A percentile compares a stretch with the other conserved stretches of the same genome.
These are phyloP conservation scores for Aotus griseimembra DNA, from an alignment of 2,797 vertebrate species.

Conservation along the genomic window DNA sequence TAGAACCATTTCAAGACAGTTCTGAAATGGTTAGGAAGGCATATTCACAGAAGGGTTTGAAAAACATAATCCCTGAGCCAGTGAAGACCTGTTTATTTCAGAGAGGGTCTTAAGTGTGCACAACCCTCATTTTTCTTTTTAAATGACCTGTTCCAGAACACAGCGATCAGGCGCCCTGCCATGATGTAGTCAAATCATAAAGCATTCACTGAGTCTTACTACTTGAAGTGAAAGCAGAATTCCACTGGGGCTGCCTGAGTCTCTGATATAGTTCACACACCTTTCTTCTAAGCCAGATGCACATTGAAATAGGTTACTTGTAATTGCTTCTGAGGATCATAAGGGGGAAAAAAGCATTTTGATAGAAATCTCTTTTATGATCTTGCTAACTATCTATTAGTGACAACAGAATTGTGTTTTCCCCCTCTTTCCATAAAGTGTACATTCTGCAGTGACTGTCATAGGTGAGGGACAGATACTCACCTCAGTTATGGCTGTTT, in stretches of 20 bases:
- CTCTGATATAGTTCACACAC: background rate
- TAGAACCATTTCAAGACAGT: background rate
- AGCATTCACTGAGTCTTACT: background rate
- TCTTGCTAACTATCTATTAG: background rate
- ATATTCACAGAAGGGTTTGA: background rate
- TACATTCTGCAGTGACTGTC: background rate
- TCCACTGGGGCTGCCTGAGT: background rate
- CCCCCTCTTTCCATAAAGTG: background rate
- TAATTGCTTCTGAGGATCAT: background rate
- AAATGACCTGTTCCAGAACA: background rate
- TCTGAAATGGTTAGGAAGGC: background rate
- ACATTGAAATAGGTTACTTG: background rate
- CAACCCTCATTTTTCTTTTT: slow-evolving; percentile 5
- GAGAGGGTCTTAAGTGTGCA: background rate
- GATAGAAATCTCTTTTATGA: background rate
- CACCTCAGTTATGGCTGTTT: background rate
- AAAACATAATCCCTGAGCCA: slow-evolving; percentile 25
- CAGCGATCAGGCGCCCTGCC: background rate
- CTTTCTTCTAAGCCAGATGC: slow-evolving; percentile 16
- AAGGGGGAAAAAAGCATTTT: background rate
- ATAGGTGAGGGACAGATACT: background rate
- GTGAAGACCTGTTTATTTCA: background rate
- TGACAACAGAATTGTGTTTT: background rate
- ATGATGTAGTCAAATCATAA: slow-evolving; percentile 39
- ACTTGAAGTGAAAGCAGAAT: background rate